These are phyloP conservation scores for Chironomus striatipennis DNA, from an alignment of 1,140 invertebrate species.

Conservation along the genomic window DNA sequence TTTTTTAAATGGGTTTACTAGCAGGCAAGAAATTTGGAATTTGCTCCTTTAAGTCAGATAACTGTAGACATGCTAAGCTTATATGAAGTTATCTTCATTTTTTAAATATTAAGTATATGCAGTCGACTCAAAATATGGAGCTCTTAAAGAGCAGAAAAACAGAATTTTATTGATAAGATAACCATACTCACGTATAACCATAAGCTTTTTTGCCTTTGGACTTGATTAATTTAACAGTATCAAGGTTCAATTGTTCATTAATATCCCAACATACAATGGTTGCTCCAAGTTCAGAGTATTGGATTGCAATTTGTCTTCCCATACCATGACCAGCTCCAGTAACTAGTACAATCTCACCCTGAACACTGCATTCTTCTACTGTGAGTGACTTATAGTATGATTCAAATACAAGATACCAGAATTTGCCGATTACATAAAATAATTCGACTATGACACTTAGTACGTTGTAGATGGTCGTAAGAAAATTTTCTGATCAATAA, in stretches of 20 bases:
- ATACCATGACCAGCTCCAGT: conserved; percentile 88
- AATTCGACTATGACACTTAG: background rate
- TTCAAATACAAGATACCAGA: background rate
- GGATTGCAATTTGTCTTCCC: conserved; percentile 72
- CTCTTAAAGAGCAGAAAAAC: background rate
- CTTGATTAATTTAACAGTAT: conserved; percentile 52
- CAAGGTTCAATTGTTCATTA: conserved; percentile 58
- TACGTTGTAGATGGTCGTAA: background rate
- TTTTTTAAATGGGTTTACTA: no score
- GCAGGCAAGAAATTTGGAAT: background rate
- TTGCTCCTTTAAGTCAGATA: background rate
- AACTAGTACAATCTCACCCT: conserved; percentile 59
- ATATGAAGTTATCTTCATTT: background rate
- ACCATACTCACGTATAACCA: conserved; percentile 46
- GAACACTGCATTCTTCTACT: conserved; percentile 48
- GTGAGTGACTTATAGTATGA: background rate
- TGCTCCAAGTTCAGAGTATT: conserved; percentile 67
- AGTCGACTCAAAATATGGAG: background rate
- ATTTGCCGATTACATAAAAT: background rate
- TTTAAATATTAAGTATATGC: background rate
- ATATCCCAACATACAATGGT: conserved; percentile 82
- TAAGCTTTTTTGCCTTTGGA: conserved; percentile 42
- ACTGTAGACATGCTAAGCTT: background rate
- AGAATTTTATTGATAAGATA: background rate
- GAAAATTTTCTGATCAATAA: background rate